Percentiles rank a stretch among this genome's conserved stretches.
Conservation (phyloP, 2,797 vertebrate genomes). For the Tenualosa thibaudeaui region DNA sequence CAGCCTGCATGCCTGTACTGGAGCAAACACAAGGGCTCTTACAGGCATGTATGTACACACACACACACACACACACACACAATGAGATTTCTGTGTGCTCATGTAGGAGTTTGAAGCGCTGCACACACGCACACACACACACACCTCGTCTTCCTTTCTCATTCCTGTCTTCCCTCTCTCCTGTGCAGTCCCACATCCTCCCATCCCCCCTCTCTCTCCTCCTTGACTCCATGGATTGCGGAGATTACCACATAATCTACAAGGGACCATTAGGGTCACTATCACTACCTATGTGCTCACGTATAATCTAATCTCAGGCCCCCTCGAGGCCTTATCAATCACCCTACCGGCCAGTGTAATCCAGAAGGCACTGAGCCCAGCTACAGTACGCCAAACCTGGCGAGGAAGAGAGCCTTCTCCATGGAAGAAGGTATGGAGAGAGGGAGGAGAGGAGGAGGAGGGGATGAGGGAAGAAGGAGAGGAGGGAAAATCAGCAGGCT, state of each 20-base stretch:
- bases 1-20: not conserved
- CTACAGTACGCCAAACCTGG: not conserved
- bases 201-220: not conserved
- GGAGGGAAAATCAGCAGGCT: not conserved
- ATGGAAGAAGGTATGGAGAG: not conserved
- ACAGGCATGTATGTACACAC: slow-evolving; percentile 30
- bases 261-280: slow-evolving; percentile 52
- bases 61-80: slow-evolving; percentile 16
- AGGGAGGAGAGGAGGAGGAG: not conserved
- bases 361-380: not conserved
- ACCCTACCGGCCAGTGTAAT: not conserved
- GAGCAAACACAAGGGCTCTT: not conserved
- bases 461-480: not conserved
- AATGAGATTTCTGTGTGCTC: too few relatives aligned
- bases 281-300: slow-evolving; percentile 46
- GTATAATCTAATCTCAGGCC: slow-evolving; percentile 35
- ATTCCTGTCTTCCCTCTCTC: not conserved
- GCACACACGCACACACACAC: slow-evolving; percentile 12
- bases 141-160: not conserved
- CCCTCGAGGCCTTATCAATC: slow-evolving; percentile 16
- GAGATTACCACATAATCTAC: slow-evolving; percentile 66
- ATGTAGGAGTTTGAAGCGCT: too few relatives aligned
- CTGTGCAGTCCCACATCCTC: not conserved
- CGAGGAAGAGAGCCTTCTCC: not conserved
- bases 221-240: slow-evolving; percentile 58